Evolutionary conservation across 2,888 invertebrate species (phyloP), one percentile per base, ranked within the genome.

Genomic region (Pandemis cinnamomeana): DNA sequence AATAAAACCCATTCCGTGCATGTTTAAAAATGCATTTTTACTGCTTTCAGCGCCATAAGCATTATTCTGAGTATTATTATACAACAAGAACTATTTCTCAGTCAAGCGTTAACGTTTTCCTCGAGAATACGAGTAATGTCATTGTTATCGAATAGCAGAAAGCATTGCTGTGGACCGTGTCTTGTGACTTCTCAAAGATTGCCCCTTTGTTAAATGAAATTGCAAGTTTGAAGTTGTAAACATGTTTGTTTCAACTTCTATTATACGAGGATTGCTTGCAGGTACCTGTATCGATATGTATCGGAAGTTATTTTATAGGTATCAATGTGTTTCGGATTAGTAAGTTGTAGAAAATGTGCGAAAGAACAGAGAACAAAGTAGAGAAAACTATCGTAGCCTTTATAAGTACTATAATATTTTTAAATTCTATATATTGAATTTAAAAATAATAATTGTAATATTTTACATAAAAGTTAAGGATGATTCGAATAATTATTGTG

Each of bases 191-290:
- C 53, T 10, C 7, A 63, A 55, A 63, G 44, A 53, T 71, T 48
- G 66, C 51, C n/a, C 41, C 48, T 71, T 71, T 71, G 27, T 63
- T 48, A 63, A 71, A 71, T 55, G 42, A 70, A 62, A 55, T 63
- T 44, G 63, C 63, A 63, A 27, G 44, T 72, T 68, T 66, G 58
- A 63, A 67, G 27, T 48, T 58, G 68, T 72, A 72, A 72, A 72
- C 72, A 72, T 72, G 72, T 72, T 72, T 72, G 68, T 71, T 53
- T 44, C 62, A 20, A n/a, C 20, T 51, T 48, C 20, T 15, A 53
- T 66, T 66, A 53, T 8, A 66, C 41, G 15, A n/a, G 13, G 7
- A 61, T 20, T 61, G 66, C 13, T 53, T 41, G 27, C 63, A 46
- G 6, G 8, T 66, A 41, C 20, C 42, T 48, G 36, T 64, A 27